These are phyloP conservation scores for Lamprotornis superbus DNA, from an alignment of 2,113 vertebrate species.

Conservation along the genomic window DNA sequence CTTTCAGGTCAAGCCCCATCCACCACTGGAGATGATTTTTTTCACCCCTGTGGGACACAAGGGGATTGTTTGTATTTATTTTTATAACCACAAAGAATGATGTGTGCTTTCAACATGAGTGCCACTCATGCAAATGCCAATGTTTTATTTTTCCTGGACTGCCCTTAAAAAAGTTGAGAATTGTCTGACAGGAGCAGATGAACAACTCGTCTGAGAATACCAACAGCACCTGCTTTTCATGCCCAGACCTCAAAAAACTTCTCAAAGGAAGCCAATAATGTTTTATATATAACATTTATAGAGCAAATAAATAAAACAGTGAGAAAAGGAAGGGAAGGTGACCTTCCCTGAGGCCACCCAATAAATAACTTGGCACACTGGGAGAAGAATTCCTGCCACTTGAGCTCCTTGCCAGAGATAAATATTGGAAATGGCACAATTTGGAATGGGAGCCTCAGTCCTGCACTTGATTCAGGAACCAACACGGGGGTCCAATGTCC, in stretches of 20 bases:
- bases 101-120: neutral
- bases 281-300: neutral
- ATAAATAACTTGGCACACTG: neutral
- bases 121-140: neutral
- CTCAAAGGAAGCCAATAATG: neutral
- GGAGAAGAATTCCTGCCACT: neutral
- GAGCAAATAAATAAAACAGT: neutral
- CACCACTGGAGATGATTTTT: neutral
- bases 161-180: neutral
- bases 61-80: neutral
- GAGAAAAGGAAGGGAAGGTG: neutral
- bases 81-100: neutral
- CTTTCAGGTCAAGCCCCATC: neutral
- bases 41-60: neutral
- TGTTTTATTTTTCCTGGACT: neutral
- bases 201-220: neutral
- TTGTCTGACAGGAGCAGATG: neutral
- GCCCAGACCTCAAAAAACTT: neutral
- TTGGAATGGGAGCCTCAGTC: neutral
- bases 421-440: neutral
- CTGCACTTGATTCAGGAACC: neutral
- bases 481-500: accelerated
- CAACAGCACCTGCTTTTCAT: neutral
- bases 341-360: neutral
- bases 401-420: neutral